Evolutionary conservation across 2,797 vertebrate species (phyloP), one percentile per base, ranked within the genome.

Genomic region (Bryconaethiops microstoma): DNA sequence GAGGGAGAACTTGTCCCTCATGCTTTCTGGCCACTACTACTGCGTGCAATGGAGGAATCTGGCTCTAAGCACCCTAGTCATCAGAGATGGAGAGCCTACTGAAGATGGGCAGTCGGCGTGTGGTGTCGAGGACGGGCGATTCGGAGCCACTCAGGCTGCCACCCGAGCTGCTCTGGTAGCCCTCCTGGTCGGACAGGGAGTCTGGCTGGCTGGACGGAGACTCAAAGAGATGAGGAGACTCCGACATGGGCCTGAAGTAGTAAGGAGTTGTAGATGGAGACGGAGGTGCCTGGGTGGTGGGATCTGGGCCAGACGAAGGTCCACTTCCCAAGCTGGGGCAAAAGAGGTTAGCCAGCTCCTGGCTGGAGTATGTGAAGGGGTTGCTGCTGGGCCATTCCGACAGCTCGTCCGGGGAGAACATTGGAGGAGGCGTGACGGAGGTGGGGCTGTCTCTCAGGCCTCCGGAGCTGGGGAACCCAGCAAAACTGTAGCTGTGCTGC

Each of bases 61-160:
- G 75, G 74, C 79, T 68, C 71, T 70, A 50, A 74, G 85, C 79
- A 64, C 82, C 89, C 94, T 96, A 98, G 90, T 99, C 97, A 16
- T 99, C 97, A 2, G 97, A 98, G 94, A 98, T 96, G 90, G 97
- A 98, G 83, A 99, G 96, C 95, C 97, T 97, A 95, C 97, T 99
- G 93, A 99, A 99, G 94, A 99, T 99, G 90, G 97, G 97, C 85
- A 99, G 96, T 90, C 97, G 96, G 90, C 96, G 96, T 90, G 94
- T 96, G 93, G 94, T 96, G 94, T 99, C 97, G 88, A 97, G 95
- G 90, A 94, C 92, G 7, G 97, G 97, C 48, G 97, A 98, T 92
- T 98, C 97, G 0, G 97, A 98, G 89, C 97, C 97, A 54, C 97
- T 97, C 87, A 96, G 95, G 91, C 96, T 97, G 89, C 97, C 95